Evolutionary conservation across 2,797 vertebrate genomes (phyloP).

Genomic region (Tarsius wallacei): DNA sequence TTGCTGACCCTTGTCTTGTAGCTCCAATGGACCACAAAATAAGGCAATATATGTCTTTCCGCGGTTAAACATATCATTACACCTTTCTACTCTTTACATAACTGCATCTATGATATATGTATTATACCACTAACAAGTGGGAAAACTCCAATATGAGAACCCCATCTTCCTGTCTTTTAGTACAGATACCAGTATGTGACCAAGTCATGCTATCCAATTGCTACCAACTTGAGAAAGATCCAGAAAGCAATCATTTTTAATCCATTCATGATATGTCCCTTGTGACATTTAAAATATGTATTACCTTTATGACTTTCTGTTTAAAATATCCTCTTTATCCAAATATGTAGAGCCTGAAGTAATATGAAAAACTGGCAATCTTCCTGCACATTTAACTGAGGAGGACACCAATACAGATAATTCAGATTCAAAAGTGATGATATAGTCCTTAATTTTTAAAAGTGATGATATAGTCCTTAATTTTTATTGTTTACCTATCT

Average conservation of each 20-base stretch:
- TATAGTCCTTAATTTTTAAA: slow-evolving; percentile 66
- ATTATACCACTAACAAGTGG: neutral
- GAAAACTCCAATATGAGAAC: neutral
- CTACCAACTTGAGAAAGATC: slow-evolving; percentile 25
- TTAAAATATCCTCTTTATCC: slow-evolving; percentile 46
- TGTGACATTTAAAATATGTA: slow-evolving; percentile 52
- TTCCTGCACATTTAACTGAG: slow-evolving; percentile 64
- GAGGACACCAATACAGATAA: slow-evolving; percentile 11
- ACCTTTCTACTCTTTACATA: neutral
- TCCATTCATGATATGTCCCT: neutral
- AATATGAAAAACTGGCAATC: slow-evolving; percentile 68
- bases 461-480: slow-evolving; percentile 56
- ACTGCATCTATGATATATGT: neutral
- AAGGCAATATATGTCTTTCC: neutral
- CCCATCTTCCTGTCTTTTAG: neutral
- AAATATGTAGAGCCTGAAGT: slow-evolving; percentile 51
- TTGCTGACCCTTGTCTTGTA: neutral
- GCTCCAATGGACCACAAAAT: neutral
- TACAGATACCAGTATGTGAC: neutral
- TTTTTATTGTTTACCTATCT: slow-evolving; percentile 58
- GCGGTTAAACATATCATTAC: neutral
- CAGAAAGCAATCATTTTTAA: slow-evolving; percentile 51
- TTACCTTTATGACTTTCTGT: neutral
- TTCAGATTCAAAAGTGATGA: slow-evolving; percentile 12
- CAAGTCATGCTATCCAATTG: neutral